Percentiles rank a stretch among this genome's conserved stretches.
Evolutionary conservation across 92 coral and sea anemone genomes (phyloP).

Genomic region (Micromussa lordhowensis): DNA sequence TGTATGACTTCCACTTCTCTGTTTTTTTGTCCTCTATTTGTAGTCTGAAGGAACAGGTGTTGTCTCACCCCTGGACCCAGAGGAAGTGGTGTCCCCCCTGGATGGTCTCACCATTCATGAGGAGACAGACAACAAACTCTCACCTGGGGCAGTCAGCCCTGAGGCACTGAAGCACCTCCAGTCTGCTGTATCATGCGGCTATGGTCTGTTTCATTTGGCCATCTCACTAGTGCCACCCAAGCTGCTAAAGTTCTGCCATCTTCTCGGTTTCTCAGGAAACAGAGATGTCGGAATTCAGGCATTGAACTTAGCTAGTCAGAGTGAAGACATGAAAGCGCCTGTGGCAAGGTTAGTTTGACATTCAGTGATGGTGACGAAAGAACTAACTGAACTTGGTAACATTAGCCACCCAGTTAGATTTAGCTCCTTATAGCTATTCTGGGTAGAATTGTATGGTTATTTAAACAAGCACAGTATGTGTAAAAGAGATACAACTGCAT

Average conservation of each 20-base stretch:
- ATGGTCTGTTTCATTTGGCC: constrained; percentile 94
- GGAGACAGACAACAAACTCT: constrained; percentile 10
- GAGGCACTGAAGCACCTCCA: constrained; percentile 84
- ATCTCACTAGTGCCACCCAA: constrained; percentile 97
- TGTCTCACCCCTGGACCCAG: constrained; percentile 47
- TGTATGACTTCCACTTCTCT: neutral
- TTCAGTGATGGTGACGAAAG: no score
- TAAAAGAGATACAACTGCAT: no score
- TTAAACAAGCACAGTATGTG: no score
- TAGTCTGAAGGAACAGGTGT: constrained; percentile 44
- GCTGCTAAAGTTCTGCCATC: constrained; percentile 83
- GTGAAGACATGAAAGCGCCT: constrained; percentile 99
- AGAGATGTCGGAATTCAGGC: constrained; percentile 92
- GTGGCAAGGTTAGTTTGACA: constrained; percentile 77
- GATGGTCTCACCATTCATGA: constrained; percentile 59
- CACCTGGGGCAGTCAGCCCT: constrained; percentile 44
- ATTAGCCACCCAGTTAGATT: no score
- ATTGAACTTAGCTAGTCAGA: constrained; percentile 89
- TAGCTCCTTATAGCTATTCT: no score
- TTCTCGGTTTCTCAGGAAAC: constrained; percentile 94
- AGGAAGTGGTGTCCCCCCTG: constrained; percentile 58
- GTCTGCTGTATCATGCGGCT: constrained; percentile 97
- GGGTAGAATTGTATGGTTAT: no score
- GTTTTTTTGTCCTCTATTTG: neutral
- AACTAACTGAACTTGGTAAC: no score